Evolutionary conservation across 2,113 vertebrate species (phyloP).

Genomic region (Euleptes europaea): DNA sequence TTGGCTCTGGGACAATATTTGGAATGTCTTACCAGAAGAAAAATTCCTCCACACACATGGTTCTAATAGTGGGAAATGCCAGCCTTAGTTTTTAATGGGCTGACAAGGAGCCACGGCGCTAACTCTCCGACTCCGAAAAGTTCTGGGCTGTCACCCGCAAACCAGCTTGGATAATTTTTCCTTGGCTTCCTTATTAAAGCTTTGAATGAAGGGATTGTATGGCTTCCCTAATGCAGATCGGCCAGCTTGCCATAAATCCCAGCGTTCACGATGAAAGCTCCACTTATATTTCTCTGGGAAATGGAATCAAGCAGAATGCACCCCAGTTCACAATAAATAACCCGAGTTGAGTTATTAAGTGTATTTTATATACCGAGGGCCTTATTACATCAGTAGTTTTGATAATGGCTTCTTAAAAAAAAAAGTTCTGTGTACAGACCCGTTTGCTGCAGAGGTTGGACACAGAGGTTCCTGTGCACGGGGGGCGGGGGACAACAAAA

Average conservation of each 20-base stretch:
- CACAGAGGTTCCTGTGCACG: slow-evolving; percentile 27
- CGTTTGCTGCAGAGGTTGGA: not conserved
- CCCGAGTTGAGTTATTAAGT: slow-evolving; percentile 84
- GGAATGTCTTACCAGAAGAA: slow-evolving; percentile 99
- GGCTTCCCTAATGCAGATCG: slow-evolving; percentile 83
- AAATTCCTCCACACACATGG: slow-evolving; percentile 98
- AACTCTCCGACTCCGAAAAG: slow-evolving; percentile 94
- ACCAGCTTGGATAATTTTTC: slow-evolving; percentile 85
- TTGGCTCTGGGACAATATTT: slow-evolving; percentile 98
- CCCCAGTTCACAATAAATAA: slow-evolving; percentile 82
- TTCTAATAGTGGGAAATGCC: slow-evolving; percentile 96
- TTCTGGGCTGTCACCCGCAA: slow-evolving; percentile 95
- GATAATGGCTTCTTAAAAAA: slow-evolving; percentile 73
- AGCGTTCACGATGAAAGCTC: slow-evolving; percentile 80
- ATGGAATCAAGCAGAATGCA: slow-evolving; percentile 80
- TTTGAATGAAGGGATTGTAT: slow-evolving; percentile 88
- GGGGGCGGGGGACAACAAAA: not conserved
- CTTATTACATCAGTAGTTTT: slow-evolving; percentile 83
- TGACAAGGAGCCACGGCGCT: slow-evolving; percentile 95
- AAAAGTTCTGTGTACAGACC: slow-evolving; percentile 48
- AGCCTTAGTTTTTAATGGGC: slow-evolving; percentile 98
- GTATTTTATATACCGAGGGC: slow-evolving; percentile 77
- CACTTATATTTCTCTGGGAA: slow-evolving; percentile 83
- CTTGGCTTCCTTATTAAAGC: slow-evolving; percentile 85
- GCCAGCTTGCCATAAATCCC: slow-evolving; percentile 82